Evolutionary conservation across 2,888 invertebrate species (phyloP).

Genomic region (Coecobrya sp.): DNA sequence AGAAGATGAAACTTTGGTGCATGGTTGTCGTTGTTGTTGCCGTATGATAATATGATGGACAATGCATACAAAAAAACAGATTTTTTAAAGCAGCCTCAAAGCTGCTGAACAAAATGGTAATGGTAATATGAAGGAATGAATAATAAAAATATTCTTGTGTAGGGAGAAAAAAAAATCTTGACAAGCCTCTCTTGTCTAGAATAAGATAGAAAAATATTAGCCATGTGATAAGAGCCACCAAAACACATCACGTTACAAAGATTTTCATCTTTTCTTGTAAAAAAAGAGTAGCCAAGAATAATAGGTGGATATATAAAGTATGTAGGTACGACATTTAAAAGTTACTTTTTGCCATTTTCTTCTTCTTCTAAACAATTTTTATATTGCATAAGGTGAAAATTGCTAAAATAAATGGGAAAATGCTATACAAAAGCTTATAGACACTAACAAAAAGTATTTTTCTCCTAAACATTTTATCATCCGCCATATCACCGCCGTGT

Average conservation of each 20-base stretch:
- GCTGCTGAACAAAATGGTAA: constrained; percentile 22
- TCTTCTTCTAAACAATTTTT: not conserved
- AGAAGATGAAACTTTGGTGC: not conserved
- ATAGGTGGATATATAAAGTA: not conserved
- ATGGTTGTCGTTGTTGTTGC: not conserved
- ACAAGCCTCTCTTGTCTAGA: constrained; percentile 27
- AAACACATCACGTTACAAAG: constrained; percentile 4
- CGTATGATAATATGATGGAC: constrained; percentile 32
- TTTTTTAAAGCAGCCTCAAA: not conserved
- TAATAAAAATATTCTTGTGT: constrained; percentile 11
- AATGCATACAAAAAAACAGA: constrained; percentile 38
- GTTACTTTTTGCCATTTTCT: constrained; percentile 3
- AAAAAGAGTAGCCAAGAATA: constrained; percentile 38
- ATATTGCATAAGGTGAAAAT: not conserved
- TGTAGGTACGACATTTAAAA: not conserved
- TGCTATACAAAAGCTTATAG: constrained; percentile 11
- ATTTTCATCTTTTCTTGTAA: constrained; percentile 14
- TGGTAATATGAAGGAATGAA: constrained; percentile 1
- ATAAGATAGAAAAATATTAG: not conserved
- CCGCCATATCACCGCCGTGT: constrained; percentile 18
- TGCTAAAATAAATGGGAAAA: constrained; percentile 3
- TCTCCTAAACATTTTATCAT: constrained; percentile 33
- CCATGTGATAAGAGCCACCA: not conserved
- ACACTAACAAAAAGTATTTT: not conserved
- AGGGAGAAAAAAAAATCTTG: constrained; percentile 1